These are phyloP conservation scores for Tetrapedia diversipes DNA, from an alignment of 2,888 invertebrate genomes.

Conservation along the genomic window DNA sequence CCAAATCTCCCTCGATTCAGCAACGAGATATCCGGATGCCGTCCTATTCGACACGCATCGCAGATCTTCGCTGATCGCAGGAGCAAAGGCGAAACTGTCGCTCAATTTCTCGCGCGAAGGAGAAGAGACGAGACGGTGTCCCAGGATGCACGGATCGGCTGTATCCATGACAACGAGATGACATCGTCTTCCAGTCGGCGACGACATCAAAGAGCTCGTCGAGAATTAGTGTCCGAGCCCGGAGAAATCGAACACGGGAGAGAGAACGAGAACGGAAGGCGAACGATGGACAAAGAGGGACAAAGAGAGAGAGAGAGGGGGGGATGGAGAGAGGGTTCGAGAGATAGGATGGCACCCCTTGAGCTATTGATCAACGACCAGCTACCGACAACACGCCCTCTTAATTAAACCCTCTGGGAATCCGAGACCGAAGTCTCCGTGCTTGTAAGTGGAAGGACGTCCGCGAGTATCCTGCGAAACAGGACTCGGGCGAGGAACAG, in stretches of 20 bases:
- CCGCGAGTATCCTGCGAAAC: constrained; percentile 55
- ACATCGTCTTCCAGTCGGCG: constrained; percentile 60
- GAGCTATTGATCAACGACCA: constrained; percentile 76
- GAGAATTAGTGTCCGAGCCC: constrained; percentile 61
- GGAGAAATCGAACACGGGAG: constrained; percentile 64
- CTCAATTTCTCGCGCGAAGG: constrained; percentile 61
- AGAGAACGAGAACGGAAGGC: constrained; percentile 27
- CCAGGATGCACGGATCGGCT: constrained; percentile 19
- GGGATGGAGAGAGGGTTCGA: constrained; percentile 39
- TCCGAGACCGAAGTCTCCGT: constrained; percentile 60
- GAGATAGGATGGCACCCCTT: constrained; percentile 61
- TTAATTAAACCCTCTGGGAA: constrained; percentile 77
- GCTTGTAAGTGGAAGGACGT: constrained; percentile 34
- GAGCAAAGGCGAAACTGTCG: constrained; percentile 29
- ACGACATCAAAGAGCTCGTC: constrained; percentile 66
- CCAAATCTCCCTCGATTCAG: neutral
- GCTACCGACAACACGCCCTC: constrained; percentile 73
- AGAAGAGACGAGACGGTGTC: constrained; percentile 17
- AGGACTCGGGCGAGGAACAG: constrained; percentile 28
- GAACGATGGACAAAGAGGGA: constrained; percentile 38
- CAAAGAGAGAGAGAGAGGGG: constrained; percentile 39
- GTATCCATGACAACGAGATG: constrained; percentile 73
- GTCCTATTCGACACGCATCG: constrained; percentile 19
- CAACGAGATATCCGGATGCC: neutral
- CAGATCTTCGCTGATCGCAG: constrained; percentile 19